These are phyloP conservation scores for Amphilophus citrinellus DNA, from an alignment of 2,113 vertebrate genomes.

Conservation along the genomic window DNA sequence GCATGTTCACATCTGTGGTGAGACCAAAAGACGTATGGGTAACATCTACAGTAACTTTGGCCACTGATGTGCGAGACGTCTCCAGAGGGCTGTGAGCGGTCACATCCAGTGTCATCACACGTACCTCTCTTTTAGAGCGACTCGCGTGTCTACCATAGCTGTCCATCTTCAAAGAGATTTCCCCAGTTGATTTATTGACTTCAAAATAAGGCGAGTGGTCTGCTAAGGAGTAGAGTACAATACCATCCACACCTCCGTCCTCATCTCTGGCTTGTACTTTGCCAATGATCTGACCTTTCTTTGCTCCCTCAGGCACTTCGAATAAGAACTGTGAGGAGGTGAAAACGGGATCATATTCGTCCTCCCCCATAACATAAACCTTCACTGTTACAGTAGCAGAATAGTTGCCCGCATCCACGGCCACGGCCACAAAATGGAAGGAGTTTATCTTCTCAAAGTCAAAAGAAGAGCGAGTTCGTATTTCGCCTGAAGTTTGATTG, in stretches of 20 bases:
- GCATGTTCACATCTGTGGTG: slow-evolving; percentile 86
- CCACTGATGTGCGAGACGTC: slow-evolving; percentile 83
- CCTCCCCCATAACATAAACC: slow-evolving; percentile 92
- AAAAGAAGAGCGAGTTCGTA: slow-evolving; percentile 82
- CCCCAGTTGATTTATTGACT: slow-evolving; percentile 91
- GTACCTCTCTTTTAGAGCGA: slow-evolving; percentile 86
- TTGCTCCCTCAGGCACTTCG: slow-evolving; percentile 90
- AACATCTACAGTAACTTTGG: slow-evolving; percentile 88
- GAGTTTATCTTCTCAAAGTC: slow-evolving; percentile 92
- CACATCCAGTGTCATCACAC: slow-evolving; percentile 90
- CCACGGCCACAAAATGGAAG: slow-evolving; percentile 88
- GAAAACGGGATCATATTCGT: slow-evolving; percentile 96
- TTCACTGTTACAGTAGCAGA: slow-evolving; percentile 91
- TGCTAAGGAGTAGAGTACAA: slow-evolving; percentile 89
- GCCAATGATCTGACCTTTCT: slow-evolving; percentile 90
- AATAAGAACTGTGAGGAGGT: slow-evolving; percentile 87
- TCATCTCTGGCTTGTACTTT: slow-evolving; percentile 92
- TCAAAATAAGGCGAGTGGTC: slow-evolving; percentile 90
- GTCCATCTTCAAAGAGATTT: slow-evolving; percentile 89
- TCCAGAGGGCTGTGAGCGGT: slow-evolving; percentile 91
- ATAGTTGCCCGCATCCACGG: slow-evolving; percentile 90
- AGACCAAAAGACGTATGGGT: slow-evolving; percentile 93
- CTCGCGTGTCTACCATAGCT: slow-evolving; percentile 83
- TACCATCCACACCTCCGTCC: slow-evolving; percentile 92
- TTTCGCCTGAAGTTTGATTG: slow-evolving; percentile 90